A percentile compares a stretch with the other conserved stretches of the same genome.
These are phyloP conservation scores for Patagioenas fasciata DNA, from an alignment of 2,113 vertebrate species.

Conservation along the genomic window DNA sequence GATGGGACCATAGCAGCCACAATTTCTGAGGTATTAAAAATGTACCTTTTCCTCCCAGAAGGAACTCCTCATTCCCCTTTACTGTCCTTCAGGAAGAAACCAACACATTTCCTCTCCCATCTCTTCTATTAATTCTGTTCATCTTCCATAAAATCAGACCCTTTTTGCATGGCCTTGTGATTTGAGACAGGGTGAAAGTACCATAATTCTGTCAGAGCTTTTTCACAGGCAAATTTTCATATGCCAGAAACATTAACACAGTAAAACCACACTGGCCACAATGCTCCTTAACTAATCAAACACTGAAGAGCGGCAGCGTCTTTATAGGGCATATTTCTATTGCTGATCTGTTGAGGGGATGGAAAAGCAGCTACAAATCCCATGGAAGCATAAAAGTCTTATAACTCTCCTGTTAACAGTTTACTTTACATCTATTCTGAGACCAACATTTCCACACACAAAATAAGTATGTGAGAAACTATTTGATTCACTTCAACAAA, in stretches of 20 bases:
- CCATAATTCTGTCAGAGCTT: constrained; percentile 42
- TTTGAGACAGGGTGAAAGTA: background rate
- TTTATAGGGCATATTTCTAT: background rate
- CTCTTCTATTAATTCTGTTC: background rate
- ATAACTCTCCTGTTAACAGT: background rate
- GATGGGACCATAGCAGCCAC: background rate
- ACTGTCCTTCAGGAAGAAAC: background rate
- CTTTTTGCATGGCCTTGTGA: background rate
- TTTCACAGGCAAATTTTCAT: constrained; percentile 7
- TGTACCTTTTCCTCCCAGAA: background rate
- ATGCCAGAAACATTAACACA: constrained; percentile 49
- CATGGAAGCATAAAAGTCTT: background rate
- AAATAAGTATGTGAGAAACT: constrained; percentile 43
- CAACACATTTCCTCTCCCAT: background rate
- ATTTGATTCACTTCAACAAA: background rate
- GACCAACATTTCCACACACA: constrained; percentile 29
- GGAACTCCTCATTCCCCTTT: background rate
- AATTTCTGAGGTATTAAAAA: background rate
- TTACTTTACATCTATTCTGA: constrained; percentile 45
- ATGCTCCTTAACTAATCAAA: constrained; percentile 58
- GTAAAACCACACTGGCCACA: constrained; percentile 60
- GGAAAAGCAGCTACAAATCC: constrained; percentile 25
- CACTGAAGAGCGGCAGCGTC: constrained; percentile 38
- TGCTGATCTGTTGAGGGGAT: background rate
- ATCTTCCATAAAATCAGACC: constrained; percentile 9